phyloP scores from a whole-genome alignment of 2,113 vertebrate genomes.

The Cyprinodon variegatus region DNA sequence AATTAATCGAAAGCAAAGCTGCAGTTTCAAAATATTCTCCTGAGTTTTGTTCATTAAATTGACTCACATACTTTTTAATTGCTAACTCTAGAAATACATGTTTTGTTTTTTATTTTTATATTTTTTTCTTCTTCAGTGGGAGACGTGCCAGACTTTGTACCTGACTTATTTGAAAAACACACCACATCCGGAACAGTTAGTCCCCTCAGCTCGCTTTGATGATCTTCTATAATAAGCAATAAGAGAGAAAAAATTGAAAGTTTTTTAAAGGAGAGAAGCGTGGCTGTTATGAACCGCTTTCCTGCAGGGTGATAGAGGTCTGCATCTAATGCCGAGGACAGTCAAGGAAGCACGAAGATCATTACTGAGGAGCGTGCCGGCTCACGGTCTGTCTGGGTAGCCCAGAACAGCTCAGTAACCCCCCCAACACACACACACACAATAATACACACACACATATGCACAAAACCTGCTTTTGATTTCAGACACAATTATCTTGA shows the following conservation, averaged over 20 bases:
- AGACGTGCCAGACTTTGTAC: slow-evolving; percentile 47
- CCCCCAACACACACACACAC: not conserved
- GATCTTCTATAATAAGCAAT: slow-evolving; percentile 63
- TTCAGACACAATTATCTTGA: slow-evolving; percentile 47
- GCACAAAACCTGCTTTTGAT: slow-evolving; percentile 32
- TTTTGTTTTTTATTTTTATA: slow-evolving; percentile 28
- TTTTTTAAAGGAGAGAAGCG: slow-evolving; percentile 53
- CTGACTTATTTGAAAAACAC: slow-evolving; percentile 60
- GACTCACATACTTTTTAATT: slow-evolving; percentile 18
- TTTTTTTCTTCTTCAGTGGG: not conserved
- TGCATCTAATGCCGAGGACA: slow-evolving; percentile 72
- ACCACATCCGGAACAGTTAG: slow-evolving; percentile 41
- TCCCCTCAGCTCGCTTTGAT: slow-evolving; percentile 65
- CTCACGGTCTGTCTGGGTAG: slow-evolving; percentile 60
- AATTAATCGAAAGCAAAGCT: slow-evolving; percentile 47
- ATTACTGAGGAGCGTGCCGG: slow-evolving; percentile 65
- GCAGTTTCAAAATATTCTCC: slow-evolving; percentile 23
- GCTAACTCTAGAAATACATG: slow-evolving; percentile 21
- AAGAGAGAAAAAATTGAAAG: slow-evolving; percentile 49
- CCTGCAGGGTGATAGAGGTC: slow-evolving; percentile 72
- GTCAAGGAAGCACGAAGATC: slow-evolving; percentile 69
- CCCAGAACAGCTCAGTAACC: slow-evolving; percentile 46
- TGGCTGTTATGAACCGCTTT: slow-evolving; percentile 68
- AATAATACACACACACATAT: not conserved
- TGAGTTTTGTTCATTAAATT: slow-evolving; percentile 43